Evolutionary conservation across 2,888 invertebrate species (phyloP), one percentile per base, ranked within the genome.

Genomic region (Oscheius sp.): DNA sequence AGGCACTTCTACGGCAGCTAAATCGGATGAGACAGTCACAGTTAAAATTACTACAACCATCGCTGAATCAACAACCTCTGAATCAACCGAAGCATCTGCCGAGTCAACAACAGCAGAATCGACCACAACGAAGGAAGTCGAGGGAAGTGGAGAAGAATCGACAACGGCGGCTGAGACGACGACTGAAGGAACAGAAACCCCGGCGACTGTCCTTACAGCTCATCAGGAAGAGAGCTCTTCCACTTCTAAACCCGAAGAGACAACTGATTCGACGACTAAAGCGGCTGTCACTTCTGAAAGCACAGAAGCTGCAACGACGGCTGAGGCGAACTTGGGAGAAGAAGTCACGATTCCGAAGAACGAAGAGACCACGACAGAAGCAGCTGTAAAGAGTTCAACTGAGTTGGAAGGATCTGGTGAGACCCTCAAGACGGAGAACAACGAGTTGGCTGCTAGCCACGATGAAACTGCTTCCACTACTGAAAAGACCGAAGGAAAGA

Each of bases 121-220:
- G 12, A 37, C 58, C 5, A 31, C 52, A 12, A 39, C 25, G 12
- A 39, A 48, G 12, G 71, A 23, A 15, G 20, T 50, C 23, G 64
- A 52, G 4, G 53, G 46, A 23, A 50, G 39, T 37, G 73, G 70
- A 65, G 68, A 71, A 31, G 65, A 63, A n/a, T n/a, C n/a, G n/a
- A 48, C 48, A 3, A 20, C 48, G 4, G 10, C 23, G 20, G 48
- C 25, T 6, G 48, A 48, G 12, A 48, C 48, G 3, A 20, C 20
- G 5, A 48, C 48, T 25, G 23, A 64, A 0, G 65, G 57, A 27
- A 68, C 64, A 52, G 67, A 69, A 34, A n/a, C 57, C n/a, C 20
- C 67, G 1, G 68, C 52, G 12, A 52, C 31, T 63, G 55, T 37
- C 2, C 33, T 55, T 34, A 34, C 34, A 2, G 33, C 33, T 12